Conservation (phyloP, 2,113 vertebrate genomes). For the Stictonetta naevosa region DNA sequence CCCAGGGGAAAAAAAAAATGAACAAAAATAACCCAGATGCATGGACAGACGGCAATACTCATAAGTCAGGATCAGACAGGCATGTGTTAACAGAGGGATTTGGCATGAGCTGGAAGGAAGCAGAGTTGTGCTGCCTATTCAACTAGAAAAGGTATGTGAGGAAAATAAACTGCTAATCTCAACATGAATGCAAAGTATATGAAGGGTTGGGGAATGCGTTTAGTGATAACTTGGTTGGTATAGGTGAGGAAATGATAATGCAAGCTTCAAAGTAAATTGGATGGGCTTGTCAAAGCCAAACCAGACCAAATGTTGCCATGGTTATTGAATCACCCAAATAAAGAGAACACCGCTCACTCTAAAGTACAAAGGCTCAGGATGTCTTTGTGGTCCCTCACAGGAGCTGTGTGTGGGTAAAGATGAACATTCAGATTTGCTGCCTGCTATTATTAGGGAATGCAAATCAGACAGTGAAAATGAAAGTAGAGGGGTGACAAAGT, state of each 20-base stretch:
- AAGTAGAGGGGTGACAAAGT: not conserved
- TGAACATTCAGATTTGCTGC: not conserved
- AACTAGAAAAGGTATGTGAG: not conserved
- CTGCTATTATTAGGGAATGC: slow-evolving; percentile 8
- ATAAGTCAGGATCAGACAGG: not conserved
- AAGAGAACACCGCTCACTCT: not conserved
- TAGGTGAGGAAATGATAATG: slow-evolving; percentile 23
- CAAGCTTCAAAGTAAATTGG: slow-evolving; percentile 8
- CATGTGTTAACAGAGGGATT: not conserved
- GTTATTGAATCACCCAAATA: slow-evolving; percentile 48
- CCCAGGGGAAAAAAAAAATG: no score
- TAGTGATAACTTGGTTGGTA: not conserved
- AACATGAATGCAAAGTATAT: not conserved
- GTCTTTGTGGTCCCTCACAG: slow-evolving; percentile 24
- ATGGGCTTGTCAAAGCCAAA: slow-evolving; percentile 53
- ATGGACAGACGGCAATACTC: not conserved
- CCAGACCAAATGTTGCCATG: slow-evolving; percentile 59
- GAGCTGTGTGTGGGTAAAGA: slow-evolving; percentile 14
- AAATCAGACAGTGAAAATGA: slow-evolving; percentile 30
- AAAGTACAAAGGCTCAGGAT: not conserved
- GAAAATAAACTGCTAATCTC: not conserved
- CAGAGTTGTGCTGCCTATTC: not conserved
- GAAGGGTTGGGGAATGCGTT: not conserved
- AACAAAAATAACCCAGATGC: not conserved
- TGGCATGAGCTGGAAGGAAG: accelerated